Evolutionary conservation across 2,113 vertebrate genomes (phyloP), one percentile per base, ranked within the genome.

Genomic region (Nycticryphes semicollaris): DNA sequence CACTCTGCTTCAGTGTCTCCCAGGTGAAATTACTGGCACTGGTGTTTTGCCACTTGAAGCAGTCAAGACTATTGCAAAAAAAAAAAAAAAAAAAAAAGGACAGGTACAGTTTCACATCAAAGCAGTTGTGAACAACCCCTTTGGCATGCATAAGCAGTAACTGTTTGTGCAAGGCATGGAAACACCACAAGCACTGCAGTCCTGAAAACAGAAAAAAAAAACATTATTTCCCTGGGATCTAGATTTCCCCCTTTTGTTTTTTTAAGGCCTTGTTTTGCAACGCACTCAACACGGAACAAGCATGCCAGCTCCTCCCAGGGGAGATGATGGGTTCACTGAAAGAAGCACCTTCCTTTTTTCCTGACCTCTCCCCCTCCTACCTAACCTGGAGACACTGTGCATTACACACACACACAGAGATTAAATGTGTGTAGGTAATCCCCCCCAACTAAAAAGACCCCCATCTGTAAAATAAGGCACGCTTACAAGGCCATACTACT

Each of bases 71-170:
- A 20, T 5, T 12, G 11, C 28, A 12, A 41, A 25, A 57, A 25
- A 13, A 45, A 45, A 16, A 20, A n/a, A 12, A 41, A 25, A 57
- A 12, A 41, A 25, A 57, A 62, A 72, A 54, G 41, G 24, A 23
- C 10, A 60, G 56, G 23, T 54, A 24, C n/a, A 75, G 21, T 30
- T 82, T 63, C 48, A 68, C 68, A 85, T 75, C 96, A 97, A 96
- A 97, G 96, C 97, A 97, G 94, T 95, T 96, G 78, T 92, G 96
- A 96, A 96, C 90, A 70, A 43, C 22, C 20, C 10, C 47, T 89
- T 20, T 54, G 45, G 59, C 96, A 93, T 95, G 97, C 95, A 80
- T 23, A 60, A 57, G 45, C 57, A 84, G 28, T 33, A 86, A 75
- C 7, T 14, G 82, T 57, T 70, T 86, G 48, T 66, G 69, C 85